Evolutionary conservation across 1,140 invertebrate genomes (phyloP), one percentile per base, ranked within the genome.

Genomic region (Mactra quadrangularis): DNA sequence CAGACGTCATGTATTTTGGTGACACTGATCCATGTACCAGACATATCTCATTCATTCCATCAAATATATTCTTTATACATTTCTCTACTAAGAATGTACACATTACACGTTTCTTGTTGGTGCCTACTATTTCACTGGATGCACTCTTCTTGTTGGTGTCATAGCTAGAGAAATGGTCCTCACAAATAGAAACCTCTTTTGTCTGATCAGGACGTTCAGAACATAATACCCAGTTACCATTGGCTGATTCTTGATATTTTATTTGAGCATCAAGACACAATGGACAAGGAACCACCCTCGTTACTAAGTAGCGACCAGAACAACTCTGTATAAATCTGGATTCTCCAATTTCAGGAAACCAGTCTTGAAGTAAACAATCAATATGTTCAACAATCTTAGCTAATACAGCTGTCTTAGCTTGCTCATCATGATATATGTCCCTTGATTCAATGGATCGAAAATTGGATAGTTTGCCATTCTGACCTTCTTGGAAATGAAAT

Each of bases 291-390:
- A 99, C 96, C 25, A 99, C 90, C n/a, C 99, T 94, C 0, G 97
- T 99, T 13, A 99, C 97, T 31, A 99, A 93, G 90, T 99, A 97
- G 85, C 97, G 96, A 0, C 99, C 99, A 91, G 99, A 98, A 0
- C 97, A 98, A 0, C 98, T 99, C 90, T 99, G 99, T 0, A 98
- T 97, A 93, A 99, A 99, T 55, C 98, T 95, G 1, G 84, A 85
- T 1, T 98, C 99, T 7, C 98, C 96, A 57, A 98, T 93, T 0
- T 97, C 97, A 0, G 98, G 98, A 94, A 98, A 99, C 98, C 98
- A 99, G 93, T 99, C 99, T 92, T 99, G 99, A 0, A 99, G 93
- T 29, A 99, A 93, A 66, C 98, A 96, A 92, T 99, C 99, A 87
- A 99, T 97, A 91, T 99, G 98, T 92, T 99, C 98, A 0, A 99